Conservation (phyloP, 1,140 invertebrate species). For the Leptopilina clavipes region DNA sequence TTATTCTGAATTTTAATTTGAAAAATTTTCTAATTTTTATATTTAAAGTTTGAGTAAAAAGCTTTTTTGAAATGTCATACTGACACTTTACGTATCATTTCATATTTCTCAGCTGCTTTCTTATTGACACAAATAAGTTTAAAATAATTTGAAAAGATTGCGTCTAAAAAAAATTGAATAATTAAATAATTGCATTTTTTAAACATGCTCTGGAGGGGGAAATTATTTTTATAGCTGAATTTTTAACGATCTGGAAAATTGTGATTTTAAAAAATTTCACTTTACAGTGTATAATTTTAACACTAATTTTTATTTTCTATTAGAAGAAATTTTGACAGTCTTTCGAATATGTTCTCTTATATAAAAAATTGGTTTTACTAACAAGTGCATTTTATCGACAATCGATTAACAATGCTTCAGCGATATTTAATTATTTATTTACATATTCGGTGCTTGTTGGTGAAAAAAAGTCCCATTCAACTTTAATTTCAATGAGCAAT, state of each 20-base stretch:
- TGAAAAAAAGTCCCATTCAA: constrained; percentile 9
- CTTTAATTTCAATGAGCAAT: not conserved
- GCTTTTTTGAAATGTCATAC: not conserved
- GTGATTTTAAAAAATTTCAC: not conserved
- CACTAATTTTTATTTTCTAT: not conserved
- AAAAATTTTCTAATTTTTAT: too few species aligned
- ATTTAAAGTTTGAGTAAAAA: not conserved
- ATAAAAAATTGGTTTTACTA: constrained; percentile 16
- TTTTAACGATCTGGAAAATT: too few species aligned
- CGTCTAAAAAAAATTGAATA: not conserved
- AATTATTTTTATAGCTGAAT: too few species aligned
- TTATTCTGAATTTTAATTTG: too few species aligned
- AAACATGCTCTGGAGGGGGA: too few species aligned
- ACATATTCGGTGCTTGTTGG: not conserved
- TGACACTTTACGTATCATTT: constrained; percentile 4
- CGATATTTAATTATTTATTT: too few species aligned
- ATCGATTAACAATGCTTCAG: constrained; percentile 25
- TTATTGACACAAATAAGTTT: not conserved
- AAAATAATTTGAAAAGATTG: not conserved
- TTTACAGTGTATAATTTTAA: not conserved
- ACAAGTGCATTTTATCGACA: not conserved
- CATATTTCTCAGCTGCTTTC: not conserved
- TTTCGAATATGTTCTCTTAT: not conserved
- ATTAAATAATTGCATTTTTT: not conserved
- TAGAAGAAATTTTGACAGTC: not conserved